Conservation (phyloP, 2,797 vertebrate genomes). For the Pangasius larnaudii region DNA sequence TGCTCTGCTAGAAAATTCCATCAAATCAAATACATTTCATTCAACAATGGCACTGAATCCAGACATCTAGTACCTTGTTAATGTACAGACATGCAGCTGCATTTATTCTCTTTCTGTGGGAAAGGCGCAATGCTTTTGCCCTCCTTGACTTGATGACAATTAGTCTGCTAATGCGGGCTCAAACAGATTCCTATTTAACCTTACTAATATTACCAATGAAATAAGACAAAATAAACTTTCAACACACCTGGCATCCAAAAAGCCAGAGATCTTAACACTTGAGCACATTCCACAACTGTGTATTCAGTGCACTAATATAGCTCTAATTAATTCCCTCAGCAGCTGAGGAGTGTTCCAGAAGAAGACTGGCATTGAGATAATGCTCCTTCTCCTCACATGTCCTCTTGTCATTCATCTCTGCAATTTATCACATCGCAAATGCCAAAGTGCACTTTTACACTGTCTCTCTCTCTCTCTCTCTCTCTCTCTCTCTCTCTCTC, state of each 20-base stretch:
- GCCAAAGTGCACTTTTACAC: conserved; percentile 19
- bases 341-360: conserved; percentile 32
- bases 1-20: neutral
- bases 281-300: conserved; percentile 33
- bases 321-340: conserved; percentile 41
- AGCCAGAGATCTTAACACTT: conserved; percentile 5
- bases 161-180: neutral
- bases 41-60: neutral
- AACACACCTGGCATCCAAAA: conserved; percentile 10
- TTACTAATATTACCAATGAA: neutral
- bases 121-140: neutral
- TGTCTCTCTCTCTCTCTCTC: neutral
- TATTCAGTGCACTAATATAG: conserved; percentile 44
- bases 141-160: neutral
- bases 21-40: neutral
- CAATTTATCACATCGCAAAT: conserved; percentile 33
- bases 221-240: neutral
- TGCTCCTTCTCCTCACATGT: conserved; percentile 26
- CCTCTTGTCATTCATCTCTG: conserved; percentile 35
- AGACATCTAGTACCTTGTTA: neutral
- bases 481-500: no score
- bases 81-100: neutral
- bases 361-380: conserved; percentile 46
- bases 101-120: neutral
- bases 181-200: neutral